phyloP scores from a whole-genome alignment of 2,888 invertebrate genomes.

The Schrankia costaestrigalis region DNA sequence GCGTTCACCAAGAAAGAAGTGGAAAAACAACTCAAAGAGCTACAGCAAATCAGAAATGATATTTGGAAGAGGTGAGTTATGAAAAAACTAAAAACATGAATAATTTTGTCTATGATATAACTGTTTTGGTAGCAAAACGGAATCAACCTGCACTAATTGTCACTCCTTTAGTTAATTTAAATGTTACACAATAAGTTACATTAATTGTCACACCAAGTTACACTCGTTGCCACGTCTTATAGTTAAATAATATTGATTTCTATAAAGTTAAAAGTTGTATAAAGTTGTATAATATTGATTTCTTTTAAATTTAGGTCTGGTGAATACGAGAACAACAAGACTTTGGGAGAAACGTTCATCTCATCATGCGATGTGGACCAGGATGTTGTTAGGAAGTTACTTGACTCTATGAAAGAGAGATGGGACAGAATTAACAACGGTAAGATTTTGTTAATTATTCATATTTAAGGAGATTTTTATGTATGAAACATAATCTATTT shows the following conservation, averaged over 20 bases:
- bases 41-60: conserved; percentile 94
- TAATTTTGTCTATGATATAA: neutral
- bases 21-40: conserved; percentile 92
- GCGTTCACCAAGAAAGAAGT: conserved; percentile 92
- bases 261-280: too few relatives aligned
- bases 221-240: too few relatives aligned
- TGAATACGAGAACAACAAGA: conserved; percentile 94
- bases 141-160: too few relatives aligned
- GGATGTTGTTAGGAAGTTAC: conserved; percentile 91
- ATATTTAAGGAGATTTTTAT: too few relatives aligned
- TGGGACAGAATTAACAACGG: conserved; percentile 96
- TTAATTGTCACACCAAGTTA: too few relatives aligned
- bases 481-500: too few relatives aligned
- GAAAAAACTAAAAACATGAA: neutral
- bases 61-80: conserved; percentile 87
- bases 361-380: conserved; percentile 94
- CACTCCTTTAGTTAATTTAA: too few relatives aligned
- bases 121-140: too few relatives aligned
- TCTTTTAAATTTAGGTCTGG: conserved; percentile 81
- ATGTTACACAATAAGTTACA: too few relatives aligned
- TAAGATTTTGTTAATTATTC: conserved; percentile 38
- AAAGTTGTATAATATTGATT: neutral
- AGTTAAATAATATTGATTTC: too few relatives aligned
- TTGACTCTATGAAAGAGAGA: conserved; percentile 89
- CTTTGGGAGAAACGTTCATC: conserved; percentile 93